Base-by-base conservation (phyloP, 2,888 invertebrate species). In the Nomada flava region DNA sequence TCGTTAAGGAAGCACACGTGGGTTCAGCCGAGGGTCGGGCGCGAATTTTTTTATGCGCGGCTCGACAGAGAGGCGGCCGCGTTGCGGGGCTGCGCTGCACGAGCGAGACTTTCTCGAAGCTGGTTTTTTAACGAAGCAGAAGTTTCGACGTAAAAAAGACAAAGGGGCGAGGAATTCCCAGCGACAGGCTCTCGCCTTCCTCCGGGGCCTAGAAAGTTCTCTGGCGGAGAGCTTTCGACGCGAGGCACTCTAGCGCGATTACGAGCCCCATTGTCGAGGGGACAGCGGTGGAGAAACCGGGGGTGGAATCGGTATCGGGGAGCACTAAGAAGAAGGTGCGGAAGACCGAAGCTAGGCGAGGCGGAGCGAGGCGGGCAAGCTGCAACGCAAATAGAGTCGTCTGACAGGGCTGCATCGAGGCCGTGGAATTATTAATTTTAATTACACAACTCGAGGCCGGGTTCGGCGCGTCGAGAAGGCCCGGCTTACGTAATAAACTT, bases 341-440 rank as follows among this genome's bases (percentile, higher is more conserved):
- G 79, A 53, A 71, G 76, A 68, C 63, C 59, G 57, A 65, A 59
- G 75, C n/a, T 29, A 75, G 60, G 53, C 26, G 59, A 13, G 74
- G 18, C n/a, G 69, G 11, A 42, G 18, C 20, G 53, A 26, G 42
- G 60, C 13, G 50, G 23, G 62, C 26, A 11, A 44, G 69, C 64
- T 10, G 55, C 69, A 62, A 50, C 71, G 86, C 73, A 86, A 88
- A 88, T 86, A 86, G 88, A 88, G 84, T 86, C 88, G 86, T 88
- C 86, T 78, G 85, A 88, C 83, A 82, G 77, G 82, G 79, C 77
- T 83, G 88, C 84, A 86, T 88, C 86, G 83, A 68, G 82, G 76
- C 82, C 84, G 87, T 73, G 86, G 88, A 88, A 88, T 88, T 88
- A 88, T 88, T 88, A 86, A 88, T 88, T 88, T 88, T 88, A 88